These are phyloP conservation scores for Pollenia griseotomentosa DNA, from an alignment of 2,888 invertebrate species.

Conservation along the genomic window DNA sequence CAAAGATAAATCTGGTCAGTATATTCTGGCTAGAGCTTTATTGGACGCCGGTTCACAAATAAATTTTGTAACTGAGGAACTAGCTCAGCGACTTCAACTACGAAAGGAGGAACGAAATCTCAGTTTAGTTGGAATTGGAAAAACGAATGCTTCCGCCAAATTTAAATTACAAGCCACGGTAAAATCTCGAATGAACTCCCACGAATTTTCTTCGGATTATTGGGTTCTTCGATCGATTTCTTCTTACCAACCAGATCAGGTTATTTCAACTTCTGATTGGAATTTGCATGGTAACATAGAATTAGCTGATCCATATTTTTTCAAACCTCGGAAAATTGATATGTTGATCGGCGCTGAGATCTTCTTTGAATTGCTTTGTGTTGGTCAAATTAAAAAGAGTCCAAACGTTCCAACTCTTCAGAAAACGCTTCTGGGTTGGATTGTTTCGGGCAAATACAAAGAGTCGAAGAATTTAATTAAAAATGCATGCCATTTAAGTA, in stretches of 20 bases:
- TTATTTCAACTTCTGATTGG: slow-evolving; percentile 39
- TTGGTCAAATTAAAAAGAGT: no score
- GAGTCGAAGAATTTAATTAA: not conserved
- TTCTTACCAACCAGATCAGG: slow-evolving; percentile 11
- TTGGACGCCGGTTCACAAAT: slow-evolving; percentile 53
- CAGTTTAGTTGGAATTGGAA: slow-evolving; percentile 51
- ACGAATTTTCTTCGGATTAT: slow-evolving; percentile 59
- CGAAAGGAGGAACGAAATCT: slow-evolving; percentile 33
- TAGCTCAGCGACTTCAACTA: slow-evolving; percentile 45
- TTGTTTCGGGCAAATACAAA: slow-evolving; percentile 60
- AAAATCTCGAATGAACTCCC: slow-evolving; percentile 23
- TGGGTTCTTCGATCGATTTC: slow-evolving; percentile 32
- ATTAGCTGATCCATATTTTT: slow-evolving; percentile 6
- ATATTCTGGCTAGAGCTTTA: slow-evolving; percentile 38
- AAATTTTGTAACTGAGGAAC: slow-evolving; percentile 59
- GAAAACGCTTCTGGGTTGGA: slow-evolving; percentile 61
- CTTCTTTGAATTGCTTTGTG: no score
- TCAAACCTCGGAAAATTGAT: no score
- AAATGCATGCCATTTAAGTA: not conserved
- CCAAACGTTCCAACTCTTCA: slow-evolving; percentile 44
- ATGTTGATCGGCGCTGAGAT: no score
- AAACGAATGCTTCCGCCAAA: slow-evolving; percentile 39
- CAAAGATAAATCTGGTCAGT: slow-evolving; percentile 34
- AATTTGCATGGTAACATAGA: slow-evolving; percentile 57
- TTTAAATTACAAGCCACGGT: slow-evolving; percentile 43